These are phyloP conservation scores for Epinotia ramella DNA, from an alignment of 2,888 invertebrate species.

Conservation along the genomic window DNA sequence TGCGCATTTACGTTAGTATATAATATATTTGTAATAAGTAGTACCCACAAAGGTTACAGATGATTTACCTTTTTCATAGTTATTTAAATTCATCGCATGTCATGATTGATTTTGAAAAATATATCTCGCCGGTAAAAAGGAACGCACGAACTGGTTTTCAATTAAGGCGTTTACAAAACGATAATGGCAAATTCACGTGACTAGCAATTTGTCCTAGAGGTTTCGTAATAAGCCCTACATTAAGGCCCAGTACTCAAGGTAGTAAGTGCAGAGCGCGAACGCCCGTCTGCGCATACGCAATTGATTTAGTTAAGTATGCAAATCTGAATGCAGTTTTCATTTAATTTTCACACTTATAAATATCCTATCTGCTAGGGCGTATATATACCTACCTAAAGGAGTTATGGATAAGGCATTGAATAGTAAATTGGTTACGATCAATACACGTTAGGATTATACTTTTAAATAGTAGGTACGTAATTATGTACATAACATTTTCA, in stretches of 20 bases:
- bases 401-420: background rate
- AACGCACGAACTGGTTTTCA: constrained; percentile 4
- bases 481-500: too few species aligned
- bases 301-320: constrained; percentile 37
- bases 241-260: constrained; percentile 17
- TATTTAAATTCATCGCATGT: too few species aligned
- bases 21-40: too few species aligned
- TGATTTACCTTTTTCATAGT: too few species aligned
- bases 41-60: too few species aligned
- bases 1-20: too few species aligned
- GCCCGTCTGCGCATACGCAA: constrained; percentile 38
- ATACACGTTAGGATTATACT: too few species aligned
- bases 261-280: constrained; percentile 20
- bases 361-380: constrained; percentile 5
- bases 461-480: too few species aligned
- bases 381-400: background rate
- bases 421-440: background rate
- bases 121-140: background rate
- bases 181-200: constrained; percentile 25
- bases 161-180: constrained; percentile 25
- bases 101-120: background rate
- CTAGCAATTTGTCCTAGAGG: constrained; percentile 35
- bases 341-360: constrained; percentile 34
- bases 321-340: constrained; percentile 27
- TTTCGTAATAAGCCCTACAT: constrained; percentile 41